Evolutionary conservation across 2,113 vertebrate species (phyloP).

Genomic region (Petrocephalus microphthalmus): DNA sequence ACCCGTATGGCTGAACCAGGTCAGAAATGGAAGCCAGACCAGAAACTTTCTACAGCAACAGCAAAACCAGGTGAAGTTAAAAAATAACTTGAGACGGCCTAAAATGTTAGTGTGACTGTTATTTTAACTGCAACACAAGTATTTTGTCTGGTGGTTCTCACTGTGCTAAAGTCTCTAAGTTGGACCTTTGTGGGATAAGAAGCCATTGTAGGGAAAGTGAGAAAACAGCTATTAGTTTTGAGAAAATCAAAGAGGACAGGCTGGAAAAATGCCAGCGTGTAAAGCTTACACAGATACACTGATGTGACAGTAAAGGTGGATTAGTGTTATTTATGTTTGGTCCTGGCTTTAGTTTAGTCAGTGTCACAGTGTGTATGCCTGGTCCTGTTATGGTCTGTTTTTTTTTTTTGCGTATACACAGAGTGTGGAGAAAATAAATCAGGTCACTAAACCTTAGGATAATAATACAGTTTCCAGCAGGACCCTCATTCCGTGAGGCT

Average conservation of each 20-base stretch:
- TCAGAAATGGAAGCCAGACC: neutral
- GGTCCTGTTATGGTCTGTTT: constrained; percentile 46
- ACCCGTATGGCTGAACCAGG: neutral
- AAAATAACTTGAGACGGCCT: neutral
- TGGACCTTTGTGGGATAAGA: neutral
- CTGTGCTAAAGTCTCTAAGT: constrained; percentile 30
- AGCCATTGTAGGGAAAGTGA: neutral
- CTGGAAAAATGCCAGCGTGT: neutral
- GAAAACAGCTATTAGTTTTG: neutral
- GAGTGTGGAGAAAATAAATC: constrained; percentile 33
- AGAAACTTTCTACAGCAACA: neutral
- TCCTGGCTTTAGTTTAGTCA: neutral
- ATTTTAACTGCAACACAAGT: neutral
- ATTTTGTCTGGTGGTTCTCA: neutral
- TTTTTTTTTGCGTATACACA: neutral
- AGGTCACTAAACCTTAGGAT: constrained; percentile 34
- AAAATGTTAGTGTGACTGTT: neutral
- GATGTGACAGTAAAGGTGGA: neutral
- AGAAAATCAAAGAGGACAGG: neutral
- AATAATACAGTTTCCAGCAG: constrained; percentile 22
- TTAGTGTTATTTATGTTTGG: neutral
- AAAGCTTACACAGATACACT: neutral
- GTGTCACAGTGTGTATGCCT: neutral
- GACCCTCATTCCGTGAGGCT: constrained; percentile 16
- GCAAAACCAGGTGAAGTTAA: neutral